Evolutionary conservation across 2,888 invertebrate genomes (phyloP), one percentile per base, ranked within the genome.

Genomic region (Meiosimyza decipiens): DNA sequence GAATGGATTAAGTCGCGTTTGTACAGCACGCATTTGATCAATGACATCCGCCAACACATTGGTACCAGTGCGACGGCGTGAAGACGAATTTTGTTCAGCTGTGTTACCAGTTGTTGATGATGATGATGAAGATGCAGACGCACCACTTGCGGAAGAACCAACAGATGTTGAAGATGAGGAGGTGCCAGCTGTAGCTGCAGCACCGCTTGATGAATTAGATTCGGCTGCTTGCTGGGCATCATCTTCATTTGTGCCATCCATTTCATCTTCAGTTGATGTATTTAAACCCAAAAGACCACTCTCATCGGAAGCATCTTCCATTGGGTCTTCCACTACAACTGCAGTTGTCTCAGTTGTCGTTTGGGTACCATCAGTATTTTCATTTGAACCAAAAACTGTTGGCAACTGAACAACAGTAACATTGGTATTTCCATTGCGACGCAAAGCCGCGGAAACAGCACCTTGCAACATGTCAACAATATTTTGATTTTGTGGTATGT

Each of bases 1-100:
- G 80, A 91, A 92, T 1, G 94, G 93, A 76, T 90, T 89, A 66
- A 94, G 87, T 73, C 93, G 89, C 1, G 77, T 78, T 72, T 87
- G 85, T 1, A 87, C 86, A 6, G 76, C 79, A 47, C 84, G 84
- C 82, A 86, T 85, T 71, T 85, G 84, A 16, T 83, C 81, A 49
- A 87, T 84, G 16, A 87, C 87, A 71, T 81, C 81, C 13, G 85
- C 86, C 55, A 87, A 74, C 2, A 85, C 84, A 59, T 81, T 81
- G 0, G 87, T 85, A 6, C 85, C 84, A 2, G 87, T 87, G 63
- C 87, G 84, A 13, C 87, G 85, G 9, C 82, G 80, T 5, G 79
- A 78, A 63, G 76, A 76, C 16, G 67, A 79, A 67, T 72, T 69
- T 18, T 57, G 57, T 12, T 76, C 77, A 3, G 76, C 77, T 22